Conservation (phyloP, 2,888 invertebrate genomes). For the Luperina nickerlii region DNA sequence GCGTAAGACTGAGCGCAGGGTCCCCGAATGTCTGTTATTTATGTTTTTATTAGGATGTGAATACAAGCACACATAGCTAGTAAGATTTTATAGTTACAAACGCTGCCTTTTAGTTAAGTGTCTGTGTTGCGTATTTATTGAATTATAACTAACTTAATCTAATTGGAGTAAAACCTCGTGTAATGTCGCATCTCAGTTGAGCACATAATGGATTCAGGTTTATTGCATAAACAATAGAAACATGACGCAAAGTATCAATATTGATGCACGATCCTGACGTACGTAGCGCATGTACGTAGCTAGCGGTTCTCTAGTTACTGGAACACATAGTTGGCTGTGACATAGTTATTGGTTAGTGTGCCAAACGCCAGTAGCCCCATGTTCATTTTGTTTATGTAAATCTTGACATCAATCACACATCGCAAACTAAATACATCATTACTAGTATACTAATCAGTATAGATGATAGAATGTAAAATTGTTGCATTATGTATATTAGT, state of each 20-base stretch:
- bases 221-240: constrained; percentile 50
- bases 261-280: constrained; percentile 40
- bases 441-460: constrained; percentile 62
- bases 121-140: constrained; percentile 78
- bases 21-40: constrained; percentile 71
- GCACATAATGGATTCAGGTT: constrained; percentile 35
- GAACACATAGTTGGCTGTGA: constrained; percentile 53
- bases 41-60: constrained; percentile 69
- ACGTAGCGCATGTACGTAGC: constrained; percentile 47
- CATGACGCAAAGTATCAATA: constrained; percentile 31
- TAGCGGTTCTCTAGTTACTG: constrained; percentile 39
- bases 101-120: constrained; percentile 77
- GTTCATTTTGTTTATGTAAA: constrained; percentile 46
- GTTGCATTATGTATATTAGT: constrained; percentile 76
- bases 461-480: constrained; percentile 68
- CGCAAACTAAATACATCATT: constrained; percentile 37
- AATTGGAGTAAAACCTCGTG: constrained; percentile 60
- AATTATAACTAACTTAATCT: constrained; percentile 64
- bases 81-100: constrained; percentile 76
- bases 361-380: constrained; percentile 39
- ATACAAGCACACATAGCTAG: constrained; percentile 69
- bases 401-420: constrained; percentile 41
- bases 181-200: constrained; percentile 48
- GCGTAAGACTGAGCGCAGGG: constrained; percentile 78
- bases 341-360: constrained; percentile 42